Evolutionary conservation across 2,888 invertebrate species (phyloP).

Genomic region (Netelia virgata): DNA sequence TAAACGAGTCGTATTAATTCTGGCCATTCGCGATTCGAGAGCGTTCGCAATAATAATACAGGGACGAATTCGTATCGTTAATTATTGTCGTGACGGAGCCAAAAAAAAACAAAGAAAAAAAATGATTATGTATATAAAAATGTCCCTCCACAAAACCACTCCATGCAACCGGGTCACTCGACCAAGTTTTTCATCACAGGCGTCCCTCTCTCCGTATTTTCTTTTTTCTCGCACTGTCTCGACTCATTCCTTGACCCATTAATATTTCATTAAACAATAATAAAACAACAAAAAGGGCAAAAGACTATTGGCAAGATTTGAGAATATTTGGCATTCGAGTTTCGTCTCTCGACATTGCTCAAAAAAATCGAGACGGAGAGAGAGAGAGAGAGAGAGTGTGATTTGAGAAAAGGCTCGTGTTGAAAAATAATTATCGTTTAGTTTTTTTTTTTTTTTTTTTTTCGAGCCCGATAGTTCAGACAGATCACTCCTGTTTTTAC

Average conservation of each 20-base stretch:
- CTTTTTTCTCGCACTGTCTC: slow-evolving; percentile 17
- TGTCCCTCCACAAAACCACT: slow-evolving; percentile 71
- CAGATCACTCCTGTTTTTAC: slow-evolving; percentile 8
- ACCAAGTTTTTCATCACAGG: slow-evolving; percentile 15
- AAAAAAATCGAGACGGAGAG: slow-evolving; percentile 5
- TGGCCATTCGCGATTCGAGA: neutral
- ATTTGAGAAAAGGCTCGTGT: slow-evolving; percentile 19
- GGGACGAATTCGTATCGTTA: slow-evolving; percentile 44
- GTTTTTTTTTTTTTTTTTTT: slow-evolving; percentile 29
- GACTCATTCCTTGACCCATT: slow-evolving; percentile 5
- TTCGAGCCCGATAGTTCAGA: slow-evolving; percentile 7
- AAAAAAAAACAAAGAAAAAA: slow-evolving; percentile 66
- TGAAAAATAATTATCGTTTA: slow-evolving; percentile 30
- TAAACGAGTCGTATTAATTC: neutral
- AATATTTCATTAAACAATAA: neutral
- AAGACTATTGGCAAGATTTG: slow-evolving; percentile 62
- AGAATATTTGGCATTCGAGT: slow-evolving; percentile 49
- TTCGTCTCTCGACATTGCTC: slow-evolving; percentile 18
- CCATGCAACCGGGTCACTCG: slow-evolving; percentile 72
- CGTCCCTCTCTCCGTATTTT: slow-evolving; percentile 23
- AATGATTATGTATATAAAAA: slow-evolving; percentile 66
- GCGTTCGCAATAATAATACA: neutral
- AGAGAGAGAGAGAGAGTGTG: slow-evolving; percentile 18
- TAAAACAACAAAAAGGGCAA: neutral
- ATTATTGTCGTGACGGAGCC: slow-evolving; percentile 13